phyloP scores from a whole-genome alignment of 2,888 invertebrate species.

The Ophion slaviceki region DNA sequence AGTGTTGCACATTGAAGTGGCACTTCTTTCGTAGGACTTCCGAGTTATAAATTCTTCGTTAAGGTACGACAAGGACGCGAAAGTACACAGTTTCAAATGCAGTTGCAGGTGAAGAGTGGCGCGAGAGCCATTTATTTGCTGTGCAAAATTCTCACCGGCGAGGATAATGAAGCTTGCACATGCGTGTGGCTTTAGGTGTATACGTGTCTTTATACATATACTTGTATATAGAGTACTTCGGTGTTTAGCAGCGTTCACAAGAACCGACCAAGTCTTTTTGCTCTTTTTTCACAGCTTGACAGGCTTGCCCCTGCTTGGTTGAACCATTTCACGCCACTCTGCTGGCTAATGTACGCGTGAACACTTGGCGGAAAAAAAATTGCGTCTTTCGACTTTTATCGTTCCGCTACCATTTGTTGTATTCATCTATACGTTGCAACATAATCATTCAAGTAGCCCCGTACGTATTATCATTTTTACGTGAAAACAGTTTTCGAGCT shows the following conservation, averaged over 20 bases:
- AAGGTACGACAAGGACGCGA: conserved; percentile 24
- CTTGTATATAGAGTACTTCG: conserved; percentile 6
- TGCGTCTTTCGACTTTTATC: background rate
- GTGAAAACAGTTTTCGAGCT: too few species aligned
- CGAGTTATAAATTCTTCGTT: conserved; percentile 33
- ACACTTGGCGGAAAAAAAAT: background rate
- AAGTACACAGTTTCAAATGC: conserved; percentile 22
- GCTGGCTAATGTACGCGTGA: background rate
- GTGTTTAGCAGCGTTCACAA: conserved; percentile 42
- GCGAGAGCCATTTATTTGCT: conserved; percentile 34
- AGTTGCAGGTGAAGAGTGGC: conserved; percentile 25
- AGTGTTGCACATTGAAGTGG: conserved; percentile 64
- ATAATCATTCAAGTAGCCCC: too few species aligned
- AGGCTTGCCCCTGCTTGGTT: conserved; percentile 1
- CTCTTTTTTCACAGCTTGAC: conserved; percentile 23
- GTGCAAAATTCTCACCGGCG: conserved; percentile 27
- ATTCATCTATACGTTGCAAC: background rate
- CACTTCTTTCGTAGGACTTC: conserved; percentile 56
- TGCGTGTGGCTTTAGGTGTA: background rate
- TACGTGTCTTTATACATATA: background rate
- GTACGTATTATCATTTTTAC: too few species aligned
- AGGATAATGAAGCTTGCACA: background rate
- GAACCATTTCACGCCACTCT: conserved; percentile 27
- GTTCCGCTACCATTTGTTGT: background rate
- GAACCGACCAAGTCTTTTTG: conserved; percentile 15